Conservation (phyloP, 2,113 vertebrate species). For the Asarcornis scutulata region DNA sequence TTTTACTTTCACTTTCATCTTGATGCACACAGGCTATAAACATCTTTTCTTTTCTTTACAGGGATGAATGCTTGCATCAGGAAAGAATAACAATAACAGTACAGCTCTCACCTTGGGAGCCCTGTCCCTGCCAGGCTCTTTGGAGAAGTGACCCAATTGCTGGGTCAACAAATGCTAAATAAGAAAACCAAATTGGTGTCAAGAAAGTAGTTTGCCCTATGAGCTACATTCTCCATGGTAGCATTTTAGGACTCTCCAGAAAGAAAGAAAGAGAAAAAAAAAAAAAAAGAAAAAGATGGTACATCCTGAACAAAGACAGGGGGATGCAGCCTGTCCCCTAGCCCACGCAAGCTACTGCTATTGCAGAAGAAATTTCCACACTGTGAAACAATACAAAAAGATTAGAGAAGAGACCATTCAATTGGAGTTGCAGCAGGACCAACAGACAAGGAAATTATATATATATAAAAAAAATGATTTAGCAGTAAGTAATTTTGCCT, state of each 20-base stretch:
- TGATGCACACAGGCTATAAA: rapidly evolving
- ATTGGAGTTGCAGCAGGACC: rapidly evolving
- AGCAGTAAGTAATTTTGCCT: neutral
- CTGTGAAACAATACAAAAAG: neutral
- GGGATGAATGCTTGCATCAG: neutral
- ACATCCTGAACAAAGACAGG: neutral
- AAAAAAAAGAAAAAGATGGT: neutral
- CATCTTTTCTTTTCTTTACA: neutral
- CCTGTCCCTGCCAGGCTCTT: neutral
- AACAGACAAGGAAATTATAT: neutral
- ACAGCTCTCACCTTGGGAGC: neutral
- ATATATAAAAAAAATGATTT: neutral
- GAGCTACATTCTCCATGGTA: neutral
- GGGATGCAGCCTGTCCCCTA: neutral
- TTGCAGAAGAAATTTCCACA: neutral
- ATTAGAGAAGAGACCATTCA: neutral
- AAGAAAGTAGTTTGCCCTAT: neutral
- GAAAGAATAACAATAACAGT: neutral
- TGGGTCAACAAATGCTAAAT: neutral
- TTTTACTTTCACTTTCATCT: slow-evolving; percentile 30
- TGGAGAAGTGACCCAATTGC: neutral
- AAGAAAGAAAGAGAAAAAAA: neutral
- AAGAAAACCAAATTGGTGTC: neutral
- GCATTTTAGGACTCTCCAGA: neutral
- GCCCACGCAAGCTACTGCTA: neutral